Base-by-base conservation (phyloP, 2,113 vertebrate species). In the Pachyramphus minor region DNA sequence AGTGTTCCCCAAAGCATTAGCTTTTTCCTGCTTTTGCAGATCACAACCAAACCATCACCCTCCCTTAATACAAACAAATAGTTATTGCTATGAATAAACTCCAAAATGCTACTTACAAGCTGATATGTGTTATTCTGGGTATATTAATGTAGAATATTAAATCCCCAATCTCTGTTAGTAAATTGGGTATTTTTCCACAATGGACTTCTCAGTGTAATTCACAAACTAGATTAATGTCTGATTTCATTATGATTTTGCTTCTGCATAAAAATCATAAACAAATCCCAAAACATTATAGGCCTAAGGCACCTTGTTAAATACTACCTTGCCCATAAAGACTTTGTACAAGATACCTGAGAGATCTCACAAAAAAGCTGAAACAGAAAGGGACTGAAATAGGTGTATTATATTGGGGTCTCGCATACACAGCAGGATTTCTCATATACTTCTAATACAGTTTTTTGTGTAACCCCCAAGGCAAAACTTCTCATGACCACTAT, bases 121-220 rank as follows among this genome's bases (percentile, higher is more conserved):
- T 60, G 25, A 72, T 35, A 37, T 52, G 28, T 63, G 68, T 77
- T 55, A 67, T 81, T 52, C 39, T 77, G 67, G 53, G 16, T 86
- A 84, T 71, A 59, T 74, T 67, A 71, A 71, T 20, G 35, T 35
- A 62, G 33, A 74, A 74, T 84, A 84, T 56, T 39, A 86, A 93
- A 80, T 72, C 58, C 14, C 30, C 75, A 79, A 58, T 90, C 37
- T 15, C 23, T 73, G 27, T 76, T 62, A 39, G 45, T 23, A 5
- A 89, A 79, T 79, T 22, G 50, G 45, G 15, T 80, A 47, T 83
- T 95, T 96, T 94, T 93, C 63, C 63, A 93, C 50, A 85, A 39
- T 88, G 39, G 35, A 55, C 21, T 74, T 93, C 19, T 59, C 9
- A 83, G 50, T 45, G 24, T 83, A 85, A 86, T 69, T 91, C 66